These are phyloP conservation scores for Formica aserva DNA, from an alignment of 2,888 invertebrate species.

Conservation along the genomic window DNA sequence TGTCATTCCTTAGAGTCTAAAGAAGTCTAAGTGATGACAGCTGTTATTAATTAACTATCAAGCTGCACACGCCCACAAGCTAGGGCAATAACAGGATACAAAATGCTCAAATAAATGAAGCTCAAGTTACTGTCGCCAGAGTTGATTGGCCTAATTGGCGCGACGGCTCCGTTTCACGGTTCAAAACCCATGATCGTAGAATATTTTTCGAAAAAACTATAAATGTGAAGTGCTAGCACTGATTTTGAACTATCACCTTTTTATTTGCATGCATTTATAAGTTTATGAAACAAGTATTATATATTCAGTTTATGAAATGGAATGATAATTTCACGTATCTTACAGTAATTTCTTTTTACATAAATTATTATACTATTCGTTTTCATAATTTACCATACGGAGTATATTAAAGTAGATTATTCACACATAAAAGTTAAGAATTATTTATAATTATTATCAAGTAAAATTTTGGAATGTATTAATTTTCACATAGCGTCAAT, in stretches of 20 bases:
- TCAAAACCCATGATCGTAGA: neutral
- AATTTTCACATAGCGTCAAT: neutral
- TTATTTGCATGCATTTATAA: neutral
- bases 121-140: slow-evolving; percentile 24
- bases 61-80: neutral
- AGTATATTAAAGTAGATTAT: neutral
- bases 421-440: neutral
- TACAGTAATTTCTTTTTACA: neutral
- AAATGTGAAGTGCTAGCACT: neutral
- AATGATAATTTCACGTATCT: neutral
- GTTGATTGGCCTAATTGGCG: slow-evolving; percentile 53
- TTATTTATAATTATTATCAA: slow-evolving; percentile 8
- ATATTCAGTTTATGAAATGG: neutral
- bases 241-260: neutral
- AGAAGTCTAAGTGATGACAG: slow-evolving; percentile 12
- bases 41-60: slow-evolving; percentile 45
- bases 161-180: neutral
- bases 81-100: slow-evolving; percentile 30
- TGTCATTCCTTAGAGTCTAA: neutral
- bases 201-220: neutral
- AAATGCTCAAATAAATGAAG: slow-evolving; percentile 50
- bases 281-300: slow-evolving; percentile 2
- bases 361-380: neutral
- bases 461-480: neutral
- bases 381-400: neutral